phyloP scores from a whole-genome alignment of 1,140 invertebrate genomes.

The Nasonia vitripennis region DNA sequence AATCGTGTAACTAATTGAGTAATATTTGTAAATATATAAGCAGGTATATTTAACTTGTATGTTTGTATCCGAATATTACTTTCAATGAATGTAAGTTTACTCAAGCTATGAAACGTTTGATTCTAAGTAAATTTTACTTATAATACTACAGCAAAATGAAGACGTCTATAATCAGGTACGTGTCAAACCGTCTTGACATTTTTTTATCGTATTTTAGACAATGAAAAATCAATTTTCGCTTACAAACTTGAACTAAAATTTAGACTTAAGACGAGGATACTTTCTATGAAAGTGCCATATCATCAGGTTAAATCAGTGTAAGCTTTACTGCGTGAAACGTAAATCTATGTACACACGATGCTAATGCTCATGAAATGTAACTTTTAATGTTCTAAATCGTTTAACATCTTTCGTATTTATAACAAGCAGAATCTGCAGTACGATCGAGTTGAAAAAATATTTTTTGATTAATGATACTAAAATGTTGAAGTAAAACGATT shows the following conservation, averaged over 20 bases:
- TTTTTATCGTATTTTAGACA: not conserved
- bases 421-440: not conserved
- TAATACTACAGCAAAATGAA: not conserved
- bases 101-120: not conserved
- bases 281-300: not conserved
- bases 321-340: not conserved
- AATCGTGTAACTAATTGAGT: not conserved
- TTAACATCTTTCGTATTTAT: not conserved
- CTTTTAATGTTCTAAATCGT: not conserved
- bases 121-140: slow-evolving; percentile 34
- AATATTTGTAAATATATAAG: slow-evolving; percentile 11
- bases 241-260: not conserved
- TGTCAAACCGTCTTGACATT: not conserved
- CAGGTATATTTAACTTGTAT: slow-evolving; percentile 27
- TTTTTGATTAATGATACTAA: no score
- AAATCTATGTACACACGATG: not conserved
- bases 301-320: not conserved
- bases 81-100: slow-evolving; percentile 4
- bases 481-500: not conserved
- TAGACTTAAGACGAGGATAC: not conserved
- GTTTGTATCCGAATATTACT: not conserved
- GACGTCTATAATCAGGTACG: not conserved
- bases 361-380: not conserved
- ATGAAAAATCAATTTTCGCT: not conserved
- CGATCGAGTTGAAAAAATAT: no score